Evolutionary conservation across 1,140 invertebrate species (phyloP), one percentile per base, ranked within the genome.

Genomic region (Macrosteles quadrilineatus): DNA sequence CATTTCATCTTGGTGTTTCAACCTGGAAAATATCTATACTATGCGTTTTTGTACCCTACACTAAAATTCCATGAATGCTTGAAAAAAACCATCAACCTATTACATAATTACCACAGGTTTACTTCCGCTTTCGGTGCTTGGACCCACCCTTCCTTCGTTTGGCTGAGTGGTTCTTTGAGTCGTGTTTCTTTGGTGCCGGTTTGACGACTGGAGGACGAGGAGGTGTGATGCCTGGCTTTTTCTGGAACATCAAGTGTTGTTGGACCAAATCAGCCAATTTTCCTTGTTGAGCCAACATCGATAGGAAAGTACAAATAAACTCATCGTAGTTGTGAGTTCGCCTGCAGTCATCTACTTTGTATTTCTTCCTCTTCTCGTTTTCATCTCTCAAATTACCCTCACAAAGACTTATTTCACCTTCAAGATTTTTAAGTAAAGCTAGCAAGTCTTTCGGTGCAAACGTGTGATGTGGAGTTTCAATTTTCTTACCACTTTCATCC

Each of bases 261-360:
- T 96, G 91, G 1, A 98, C 93, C 67, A 98, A 85, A 81, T 96
- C 93, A 0, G 91, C 93, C 2, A 98, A 83, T 77, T 94, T 92
- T 14, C 95, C 96, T 79, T 96, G 92, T 78, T 98, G 94, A 0
- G 96, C 94, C 72, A 98, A 80, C 95, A 98, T 97, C 17, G 94
- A 94, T 30, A 98, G 84, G 82, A 98, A 98, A 4, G 96, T 97
- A 77, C 94, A 96, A 74, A 98, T 97, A 80, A 98, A 98, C 80
- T 97, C 93, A 79, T 98, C 96, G 81, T 98, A 98, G 83, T 98
- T 97, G 79, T 98, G 96, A 0, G 95, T 93, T 69, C 91, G 84
- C 53, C 92, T 84, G 76, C 89, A 91, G 76, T 93, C 91, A 78
- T 94, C 92, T 70, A 93, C 88, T 85, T 95, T 96, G 81, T 97